These are phyloP conservation scores for Lycophotia porphyrea DNA, from an alignment of 2,888 invertebrate species.

Conservation along the genomic window DNA sequence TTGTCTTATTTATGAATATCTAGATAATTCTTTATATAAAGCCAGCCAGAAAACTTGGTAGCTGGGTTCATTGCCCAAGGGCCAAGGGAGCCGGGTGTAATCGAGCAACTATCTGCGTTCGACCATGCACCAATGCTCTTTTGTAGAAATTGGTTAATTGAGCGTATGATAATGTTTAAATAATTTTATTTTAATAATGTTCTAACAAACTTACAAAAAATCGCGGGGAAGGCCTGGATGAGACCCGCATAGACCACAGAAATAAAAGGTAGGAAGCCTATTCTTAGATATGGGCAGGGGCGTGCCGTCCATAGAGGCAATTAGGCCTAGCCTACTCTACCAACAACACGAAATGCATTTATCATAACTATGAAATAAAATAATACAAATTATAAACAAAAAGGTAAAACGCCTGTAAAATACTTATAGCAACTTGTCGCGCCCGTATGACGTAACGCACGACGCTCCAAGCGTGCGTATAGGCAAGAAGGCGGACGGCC, in stretches of 20 bases:
- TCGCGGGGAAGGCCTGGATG: background rate
- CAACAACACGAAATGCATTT: no score
- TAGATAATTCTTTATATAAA: background rate
- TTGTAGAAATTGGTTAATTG: background rate
- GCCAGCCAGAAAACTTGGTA: background rate
- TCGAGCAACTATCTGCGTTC: constrained; percentile 2
- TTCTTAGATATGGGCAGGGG: no score
- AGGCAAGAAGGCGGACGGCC: no score
- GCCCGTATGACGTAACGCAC: no score
- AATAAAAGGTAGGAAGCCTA: background rate
- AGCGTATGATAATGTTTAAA: background rate
- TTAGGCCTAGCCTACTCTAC: no score
- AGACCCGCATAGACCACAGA: background rate
- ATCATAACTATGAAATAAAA: no score
- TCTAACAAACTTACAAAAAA: background rate
- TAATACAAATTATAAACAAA: no score
- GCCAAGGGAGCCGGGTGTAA: background rate
- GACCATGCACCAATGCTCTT: background rate
- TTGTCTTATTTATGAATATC: background rate
- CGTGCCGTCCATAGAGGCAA: no score
- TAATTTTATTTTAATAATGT: background rate
- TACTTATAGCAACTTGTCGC: no score
- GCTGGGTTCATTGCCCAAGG: background rate
- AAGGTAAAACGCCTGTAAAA: no score
- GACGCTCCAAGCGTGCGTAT: no score